Evolutionary conservation across 1,140 invertebrate species (phyloP).

Genomic region (Nephila pilipes): DNA sequence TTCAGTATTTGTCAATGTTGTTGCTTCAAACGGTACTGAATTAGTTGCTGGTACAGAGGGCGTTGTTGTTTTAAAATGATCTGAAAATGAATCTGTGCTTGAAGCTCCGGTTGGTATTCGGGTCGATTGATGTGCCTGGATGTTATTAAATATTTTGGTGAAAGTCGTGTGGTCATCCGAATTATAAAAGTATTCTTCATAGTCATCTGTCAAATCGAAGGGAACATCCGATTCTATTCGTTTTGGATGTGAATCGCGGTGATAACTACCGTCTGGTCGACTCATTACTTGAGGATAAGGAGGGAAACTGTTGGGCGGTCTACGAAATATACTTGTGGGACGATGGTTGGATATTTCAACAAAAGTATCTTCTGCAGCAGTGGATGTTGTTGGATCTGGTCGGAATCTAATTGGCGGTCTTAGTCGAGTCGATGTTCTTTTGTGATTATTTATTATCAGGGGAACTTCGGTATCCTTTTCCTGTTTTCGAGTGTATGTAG

Average conservation of each 20-base stretch:
- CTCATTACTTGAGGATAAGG: not conserved
- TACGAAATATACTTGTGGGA: conserved; percentile 17
- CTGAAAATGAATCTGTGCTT: not conserved
- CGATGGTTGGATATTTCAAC: conserved; percentile 73
- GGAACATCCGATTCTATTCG: not conserved
- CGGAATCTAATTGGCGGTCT: conserved; percentile 25
- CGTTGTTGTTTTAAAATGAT: not conserved
- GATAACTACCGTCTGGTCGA: conserved; percentile 21
- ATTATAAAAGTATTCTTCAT: conserved; percentile 63
- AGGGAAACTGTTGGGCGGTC: conserved; percentile 56
- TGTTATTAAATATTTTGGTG: conserved; percentile 40
- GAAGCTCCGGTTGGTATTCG: not conserved
- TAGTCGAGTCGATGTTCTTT: conserved; percentile 53
- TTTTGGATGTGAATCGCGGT: conserved; percentile 10
- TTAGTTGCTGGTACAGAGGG: not conserved
- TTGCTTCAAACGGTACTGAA: not conserved
- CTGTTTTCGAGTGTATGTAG: conserved; percentile 1
- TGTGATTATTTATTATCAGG: conserved; percentile 66
- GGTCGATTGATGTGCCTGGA: not conserved
- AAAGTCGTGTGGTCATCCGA: not conserved
- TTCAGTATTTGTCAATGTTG: not conserved
- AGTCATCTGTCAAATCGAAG: conserved; percentile 45
- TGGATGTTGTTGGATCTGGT: conserved; percentile 38
- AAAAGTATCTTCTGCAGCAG: conserved; percentile 29
- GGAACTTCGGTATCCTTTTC: conserved; percentile 48